A percentile compares a stretch with the other conserved stretches of the same genome.
These are phyloP conservation scores for Isotomurus palustris DNA, from an alignment of 2,888 invertebrate genomes.

Conservation along the genomic window DNA sequence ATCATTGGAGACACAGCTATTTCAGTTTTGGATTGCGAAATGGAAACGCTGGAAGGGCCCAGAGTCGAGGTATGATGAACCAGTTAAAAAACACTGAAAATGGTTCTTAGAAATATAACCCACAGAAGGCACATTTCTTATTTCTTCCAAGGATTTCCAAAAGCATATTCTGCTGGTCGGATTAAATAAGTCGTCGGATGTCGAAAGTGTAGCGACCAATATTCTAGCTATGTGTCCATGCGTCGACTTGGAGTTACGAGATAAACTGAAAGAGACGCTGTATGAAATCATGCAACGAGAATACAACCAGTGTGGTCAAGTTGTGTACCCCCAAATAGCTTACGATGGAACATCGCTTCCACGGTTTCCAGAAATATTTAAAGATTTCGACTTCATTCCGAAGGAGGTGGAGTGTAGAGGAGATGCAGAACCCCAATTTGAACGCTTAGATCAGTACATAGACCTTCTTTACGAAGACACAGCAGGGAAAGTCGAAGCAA, in stretches of 20 bases:
- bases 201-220: slow-evolving; percentile 16
- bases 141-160: slow-evolving; percentile 28
- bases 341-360: slow-evolving; percentile 34
- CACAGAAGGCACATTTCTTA: not conserved
- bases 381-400: slow-evolving; percentile 18
- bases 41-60: slow-evolving; percentile 16
- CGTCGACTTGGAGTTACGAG: slow-evolving; percentile 20
- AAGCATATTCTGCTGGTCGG: slow-evolving; percentile 23
- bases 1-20: slow-evolving; percentile 28
- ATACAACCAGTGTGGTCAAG: slow-evolving; percentile 31
- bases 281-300: slow-evolving; percentile 24
- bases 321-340: slow-evolving; percentile 14
- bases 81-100: not conserved
- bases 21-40: slow-evolving; percentile 4
- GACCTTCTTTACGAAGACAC: slow-evolving; percentile 35
- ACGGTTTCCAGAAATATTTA: slow-evolving; percentile 32
- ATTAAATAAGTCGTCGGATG: slow-evolving; percentile 14
- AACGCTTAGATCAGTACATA: slow-evolving; percentile 27
- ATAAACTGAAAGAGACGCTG: slow-evolving; percentile 18
- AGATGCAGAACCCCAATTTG: slow-evolving; percentile 24
- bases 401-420: not conserved
- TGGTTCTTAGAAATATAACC: no score
- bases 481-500: slow-evolving; percentile 20
- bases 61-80: slow-evolving; percentile 17
- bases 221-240: slow-evolving; percentile 26